These are phyloP conservation scores for Tonatia bakeri DNA, from an alignment of 2,113 vertebrate genomes.

Conservation along the genomic window DNA sequence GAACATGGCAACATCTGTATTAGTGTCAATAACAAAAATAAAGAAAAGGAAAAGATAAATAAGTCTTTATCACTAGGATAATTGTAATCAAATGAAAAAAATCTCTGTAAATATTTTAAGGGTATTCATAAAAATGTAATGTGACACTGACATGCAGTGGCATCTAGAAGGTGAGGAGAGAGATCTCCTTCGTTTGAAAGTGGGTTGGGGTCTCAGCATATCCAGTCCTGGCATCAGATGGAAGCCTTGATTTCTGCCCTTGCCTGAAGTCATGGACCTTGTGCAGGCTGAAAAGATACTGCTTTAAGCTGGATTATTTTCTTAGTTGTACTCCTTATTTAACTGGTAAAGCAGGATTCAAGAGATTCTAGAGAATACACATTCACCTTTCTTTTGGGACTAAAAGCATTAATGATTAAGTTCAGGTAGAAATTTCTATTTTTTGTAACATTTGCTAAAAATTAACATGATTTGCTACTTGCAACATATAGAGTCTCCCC, in stretches of 20 bases:
- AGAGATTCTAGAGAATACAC: not conserved
- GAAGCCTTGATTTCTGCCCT: not conserved
- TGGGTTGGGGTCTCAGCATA: not conserved
- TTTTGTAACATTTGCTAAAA: slow-evolving; percentile 30
- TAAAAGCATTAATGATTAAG: slow-evolving; percentile 22
- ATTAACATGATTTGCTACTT: slow-evolving; percentile 53
- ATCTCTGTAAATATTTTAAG: not conserved
- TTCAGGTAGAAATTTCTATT: not conserved
- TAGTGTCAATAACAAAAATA: too few relatives aligned
- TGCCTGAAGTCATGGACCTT: not conserved
- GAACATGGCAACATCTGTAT: too few relatives aligned
- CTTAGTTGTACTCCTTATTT: not conserved
- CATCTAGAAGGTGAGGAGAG: not conserved
- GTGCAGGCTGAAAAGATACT: not conserved
- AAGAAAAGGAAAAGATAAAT: not conserved
- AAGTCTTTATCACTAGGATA: not conserved
- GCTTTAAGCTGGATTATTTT: not conserved
- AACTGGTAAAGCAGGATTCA: not conserved
- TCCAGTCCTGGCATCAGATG: rapidly evolving
- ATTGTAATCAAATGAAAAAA: not conserved
- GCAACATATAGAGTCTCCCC: not conserved
- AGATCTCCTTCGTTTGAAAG: not conserved
- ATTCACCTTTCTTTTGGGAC: not conserved
- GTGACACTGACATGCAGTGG: not conserved
- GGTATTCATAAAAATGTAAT: not conserved